Evolutionary conservation across 2,888 invertebrate species (phyloP).

Genomic region (Phoronis australis): DNA sequence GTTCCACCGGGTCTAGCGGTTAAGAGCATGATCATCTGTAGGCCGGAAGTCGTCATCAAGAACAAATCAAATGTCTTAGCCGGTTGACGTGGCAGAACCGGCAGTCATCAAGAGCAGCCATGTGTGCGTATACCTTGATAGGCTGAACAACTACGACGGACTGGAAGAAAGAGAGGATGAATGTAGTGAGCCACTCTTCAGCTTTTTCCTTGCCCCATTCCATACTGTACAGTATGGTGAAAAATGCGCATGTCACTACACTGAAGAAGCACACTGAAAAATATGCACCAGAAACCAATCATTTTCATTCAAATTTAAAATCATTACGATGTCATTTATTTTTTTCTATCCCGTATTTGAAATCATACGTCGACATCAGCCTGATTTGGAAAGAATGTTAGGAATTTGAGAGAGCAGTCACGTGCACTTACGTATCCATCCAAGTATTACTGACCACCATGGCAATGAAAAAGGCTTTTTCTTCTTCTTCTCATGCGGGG

Average conservation of each 20-base stretch:
- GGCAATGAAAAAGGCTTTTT: slow-evolving; percentile 46
- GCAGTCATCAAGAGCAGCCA: too few species aligned
- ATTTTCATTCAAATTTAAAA: background rate
- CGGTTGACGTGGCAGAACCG: too few species aligned
- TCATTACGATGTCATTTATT: too few species aligned
- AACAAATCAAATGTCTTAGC: too few species aligned
- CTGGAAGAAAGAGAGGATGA: slow-evolving; percentile 52
- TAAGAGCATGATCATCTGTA: too few species aligned
- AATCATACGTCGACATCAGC: too few species aligned
- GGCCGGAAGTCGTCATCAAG: too few species aligned
- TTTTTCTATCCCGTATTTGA: too few species aligned
- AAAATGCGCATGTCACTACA: slow-evolving; percentile 44
- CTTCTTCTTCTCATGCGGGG: slow-evolving; percentile 33
- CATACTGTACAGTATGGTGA: slow-evolving; percentile 52
- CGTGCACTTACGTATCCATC: slow-evolving; percentile 50
- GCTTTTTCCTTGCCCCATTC: slow-evolving; percentile 51
- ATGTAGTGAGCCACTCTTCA: slow-evolving; percentile 49
- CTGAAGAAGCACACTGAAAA: slow-evolving; percentile 45
- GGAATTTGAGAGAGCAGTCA: too few species aligned
- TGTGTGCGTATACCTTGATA: slow-evolving; percentile 49
- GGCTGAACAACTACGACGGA: slow-evolving; percentile 51
- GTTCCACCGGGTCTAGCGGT: too few species aligned
- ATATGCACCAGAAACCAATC: background rate
- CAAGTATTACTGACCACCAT: slow-evolving; percentile 49
- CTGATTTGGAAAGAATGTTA: too few species aligned